A percentile compares a stretch with the other conserved stretches of the same genome.
Conservation (phyloP, 1,140 invertebrate genomes). For the Oreohelix idahoensis region DNA sequence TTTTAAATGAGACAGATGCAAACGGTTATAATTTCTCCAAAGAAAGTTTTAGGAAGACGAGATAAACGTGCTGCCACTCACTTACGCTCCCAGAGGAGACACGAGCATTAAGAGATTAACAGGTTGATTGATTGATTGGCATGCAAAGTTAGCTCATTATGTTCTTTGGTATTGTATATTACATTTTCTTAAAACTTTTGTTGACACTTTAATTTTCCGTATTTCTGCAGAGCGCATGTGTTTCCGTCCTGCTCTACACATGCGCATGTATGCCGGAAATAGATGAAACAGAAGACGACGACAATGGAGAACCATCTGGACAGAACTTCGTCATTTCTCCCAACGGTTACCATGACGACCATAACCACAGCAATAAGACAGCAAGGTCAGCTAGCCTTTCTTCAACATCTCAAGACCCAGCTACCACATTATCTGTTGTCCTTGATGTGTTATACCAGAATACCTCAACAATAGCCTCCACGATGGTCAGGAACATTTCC, state of each 20-base stretch:
- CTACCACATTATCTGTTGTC: background rate
- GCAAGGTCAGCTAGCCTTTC: background rate
- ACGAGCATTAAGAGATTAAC: too few relatives aligned
- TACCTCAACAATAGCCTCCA: background rate
- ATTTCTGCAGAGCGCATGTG: slow-evolving; percentile 20
- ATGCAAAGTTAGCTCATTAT: too few relatives aligned
- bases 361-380: background rate
- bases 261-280: slow-evolving; percentile 18
- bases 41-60: too few relatives aligned
- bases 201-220: background rate
- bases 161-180: too few relatives aligned
- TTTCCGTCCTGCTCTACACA: slow-evolving; percentile 33
- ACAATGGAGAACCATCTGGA: background rate
- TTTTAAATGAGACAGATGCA: too few relatives aligned
- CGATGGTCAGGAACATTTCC: background rate
- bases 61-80: too few relatives aligned
- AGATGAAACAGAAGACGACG: background rate
- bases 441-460: background rate
- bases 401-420: background rate
- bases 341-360: slow-evolving; percentile 3
- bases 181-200: too few relatives aligned
- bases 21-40: too few relatives aligned
- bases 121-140: too few relatives aligned
- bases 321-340: background rate
- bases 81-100: too few relatives aligned